Percentiles rank a stretch among this genome's conserved stretches.
These are phyloP conservation scores for Lomographa bimaculata DNA, from an alignment of 2,888 invertebrate species.

Conservation along the genomic window DNA sequence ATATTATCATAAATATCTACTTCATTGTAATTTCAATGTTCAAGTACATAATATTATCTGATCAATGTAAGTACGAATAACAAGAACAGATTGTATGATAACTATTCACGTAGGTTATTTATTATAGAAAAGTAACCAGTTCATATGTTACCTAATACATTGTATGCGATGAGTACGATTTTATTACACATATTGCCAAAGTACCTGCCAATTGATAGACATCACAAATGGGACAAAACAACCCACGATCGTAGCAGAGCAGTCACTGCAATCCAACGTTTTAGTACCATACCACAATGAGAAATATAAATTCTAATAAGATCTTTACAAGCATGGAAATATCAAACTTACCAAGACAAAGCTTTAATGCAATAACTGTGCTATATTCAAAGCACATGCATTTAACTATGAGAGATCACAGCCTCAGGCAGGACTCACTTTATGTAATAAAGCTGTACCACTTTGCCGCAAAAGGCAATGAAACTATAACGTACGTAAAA, in stretches of 20 bases:
- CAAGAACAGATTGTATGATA: constrained; percentile 23
- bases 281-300: constrained; percentile 6
- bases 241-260: constrained; percentile 24
- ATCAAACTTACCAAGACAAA: constrained; percentile 3
- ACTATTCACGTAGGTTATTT: constrained; percentile 20
- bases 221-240: constrained; percentile 30
- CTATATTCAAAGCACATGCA: too few species aligned
- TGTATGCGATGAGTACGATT: constrained; percentile 26
- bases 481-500: constrained; percentile 21
- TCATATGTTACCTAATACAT: constrained; percentile 25
- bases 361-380: constrained; percentile 12
- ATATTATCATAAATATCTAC: too few species aligned
- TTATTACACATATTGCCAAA: constrained; percentile 27
- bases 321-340: too few species aligned
- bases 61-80: too few species aligned
- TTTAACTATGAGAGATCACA: constrained; percentile 20
- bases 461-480: constrained; percentile 23
- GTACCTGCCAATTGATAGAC: constrained; percentile 29
- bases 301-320: too few species aligned
- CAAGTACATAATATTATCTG: too few species aligned
- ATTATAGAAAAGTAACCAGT: constrained; percentile 21
- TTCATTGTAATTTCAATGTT: too few species aligned
- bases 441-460: constrained; percentile 23
- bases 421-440: constrained; percentile 29
- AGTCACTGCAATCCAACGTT: not conserved